Conservation (phyloP, 2,113 vertebrate species). For the Tursiops truncatus region DNA sequence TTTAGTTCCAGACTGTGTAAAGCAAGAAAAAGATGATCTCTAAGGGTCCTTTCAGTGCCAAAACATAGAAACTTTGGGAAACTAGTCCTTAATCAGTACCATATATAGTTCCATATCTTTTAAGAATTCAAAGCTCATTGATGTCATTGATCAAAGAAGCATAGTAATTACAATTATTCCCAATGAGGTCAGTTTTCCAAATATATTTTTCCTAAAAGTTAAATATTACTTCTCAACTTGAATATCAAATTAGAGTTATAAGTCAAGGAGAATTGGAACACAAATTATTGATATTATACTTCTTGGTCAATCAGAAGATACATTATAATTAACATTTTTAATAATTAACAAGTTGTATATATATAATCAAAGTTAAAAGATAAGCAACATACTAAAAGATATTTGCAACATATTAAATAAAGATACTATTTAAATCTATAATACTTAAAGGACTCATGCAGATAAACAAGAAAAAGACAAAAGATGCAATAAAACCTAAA, state of each 20-base stretch:
- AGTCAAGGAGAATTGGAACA: background rate
- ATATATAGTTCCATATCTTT: background rate
- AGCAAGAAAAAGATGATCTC: background rate
- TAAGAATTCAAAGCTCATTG: slow-evolving; percentile 14
- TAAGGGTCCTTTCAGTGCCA: background rate
- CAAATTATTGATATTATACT: background rate
- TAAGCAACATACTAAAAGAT: background rate
- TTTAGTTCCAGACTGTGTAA: background rate
- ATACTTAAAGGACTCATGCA: background rate
- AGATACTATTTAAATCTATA: background rate
- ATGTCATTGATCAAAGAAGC: background rate
- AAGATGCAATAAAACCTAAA: background rate
- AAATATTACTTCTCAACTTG: slow-evolving; percentile 21
- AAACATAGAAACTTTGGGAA: background rate
- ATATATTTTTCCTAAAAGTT: slow-evolving; percentile 13
- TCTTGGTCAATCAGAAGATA: slow-evolving; percentile 12
- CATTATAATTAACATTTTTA: background rate
- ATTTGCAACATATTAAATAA: background rate
- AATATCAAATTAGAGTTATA: slow-evolving; percentile 34
- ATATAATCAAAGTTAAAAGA: slow-evolving; percentile 23
- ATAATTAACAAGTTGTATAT: background rate
- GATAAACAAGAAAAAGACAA: background rate
- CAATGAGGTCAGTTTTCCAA: slow-evolving; percentile 40
- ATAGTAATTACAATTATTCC: slow-evolving; percentile 20
- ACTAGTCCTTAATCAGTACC: background rate